Evolutionary conservation across 2,113 vertebrate species (phyloP), one percentile per base, ranked within the genome.

Genomic region (Neomonachus schauinslandi): DNA sequence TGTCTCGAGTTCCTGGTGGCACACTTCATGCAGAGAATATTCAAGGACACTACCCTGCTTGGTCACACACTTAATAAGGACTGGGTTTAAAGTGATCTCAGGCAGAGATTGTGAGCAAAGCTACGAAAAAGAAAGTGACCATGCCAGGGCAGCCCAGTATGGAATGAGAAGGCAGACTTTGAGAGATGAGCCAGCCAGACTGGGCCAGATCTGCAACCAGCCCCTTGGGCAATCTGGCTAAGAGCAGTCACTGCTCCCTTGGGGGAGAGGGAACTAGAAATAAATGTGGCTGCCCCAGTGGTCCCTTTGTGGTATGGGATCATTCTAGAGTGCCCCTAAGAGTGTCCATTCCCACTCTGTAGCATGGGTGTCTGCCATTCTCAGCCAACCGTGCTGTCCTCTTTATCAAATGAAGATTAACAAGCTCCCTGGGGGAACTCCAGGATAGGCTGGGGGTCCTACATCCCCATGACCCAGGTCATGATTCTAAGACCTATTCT

Each of bases 271-370:
- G 22, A 42, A 7, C 31, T 8, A 6, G 42, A 39, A n/a, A 7
- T 22, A 1, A 3, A n/a, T 16, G 12, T 14, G 15, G 57, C 87
- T 22, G 26, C 46, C 74, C 53, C 21, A 0, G 21, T 1, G 49
- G 46, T 16, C 22, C 53, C 28, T 31, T 51, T 4, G 51, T 8
- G 49, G 18, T 3, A 4, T 5, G 24, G 39, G 21, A 21, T 49
- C n/a, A 3, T 9, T 31, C 67, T 4, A 4, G 26, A 39, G 5
- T 4, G 5, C 7, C 1, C 5, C 10, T 36, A 2, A 28, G 10
- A 26, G 22, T 5, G 74, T 15, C 46, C 33, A 42, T 0, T 3
- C 18, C 51, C 15, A 39, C n/a, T 39, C 53, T 0, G 7, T 0
- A 7, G 18, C 3, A 2, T 4, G 26, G 21, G 33, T 13, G 19